Conservation (phyloP, 2,113 vertebrate genomes). For the Odontophorus gujanensis region DNA sequence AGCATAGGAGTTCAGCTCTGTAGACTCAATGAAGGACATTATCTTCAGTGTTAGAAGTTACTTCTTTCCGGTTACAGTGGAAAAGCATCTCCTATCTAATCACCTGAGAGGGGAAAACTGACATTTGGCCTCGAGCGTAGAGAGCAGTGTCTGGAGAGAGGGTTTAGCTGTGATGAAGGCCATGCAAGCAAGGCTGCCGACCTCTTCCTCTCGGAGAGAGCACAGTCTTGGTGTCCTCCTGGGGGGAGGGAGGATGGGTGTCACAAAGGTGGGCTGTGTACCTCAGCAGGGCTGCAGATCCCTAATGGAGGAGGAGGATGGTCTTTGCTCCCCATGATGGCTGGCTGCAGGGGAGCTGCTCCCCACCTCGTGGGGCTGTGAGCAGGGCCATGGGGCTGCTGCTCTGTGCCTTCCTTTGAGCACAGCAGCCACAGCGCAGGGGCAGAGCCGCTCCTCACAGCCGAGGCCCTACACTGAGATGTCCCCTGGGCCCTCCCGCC, state of each 20-base stretch:
- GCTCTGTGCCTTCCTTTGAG: too few species aligned
- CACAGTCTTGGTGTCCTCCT: neutral
- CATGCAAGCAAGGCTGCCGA: neutral
- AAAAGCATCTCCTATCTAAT: neutral
- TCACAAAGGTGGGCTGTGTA: accelerated
- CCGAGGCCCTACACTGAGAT: accelerated
- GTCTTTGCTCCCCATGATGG: neutral
- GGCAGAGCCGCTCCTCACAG: accelerated
- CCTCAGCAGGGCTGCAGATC: neutral
- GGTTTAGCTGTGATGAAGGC: neutral
- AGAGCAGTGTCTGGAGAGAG: neutral
- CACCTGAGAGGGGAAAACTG: neutral
- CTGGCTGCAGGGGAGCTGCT: neutral
- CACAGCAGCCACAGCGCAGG: accelerated
- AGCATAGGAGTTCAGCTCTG: neutral
- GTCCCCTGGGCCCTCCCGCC: neutral
- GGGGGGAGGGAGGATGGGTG: neutral
- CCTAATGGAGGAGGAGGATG: neutral
- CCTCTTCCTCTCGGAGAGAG: neutral
- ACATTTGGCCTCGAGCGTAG: neutral
- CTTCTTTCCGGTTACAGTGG: neutral
- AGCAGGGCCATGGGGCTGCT: too few species aligned
- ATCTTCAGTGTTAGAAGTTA: neutral
- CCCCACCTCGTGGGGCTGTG: neutral
- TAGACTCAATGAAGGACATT: neutral